phyloP scores from a whole-genome alignment of 2,113 vertebrate genomes.

The Spheniscus mendiculus region DNA sequence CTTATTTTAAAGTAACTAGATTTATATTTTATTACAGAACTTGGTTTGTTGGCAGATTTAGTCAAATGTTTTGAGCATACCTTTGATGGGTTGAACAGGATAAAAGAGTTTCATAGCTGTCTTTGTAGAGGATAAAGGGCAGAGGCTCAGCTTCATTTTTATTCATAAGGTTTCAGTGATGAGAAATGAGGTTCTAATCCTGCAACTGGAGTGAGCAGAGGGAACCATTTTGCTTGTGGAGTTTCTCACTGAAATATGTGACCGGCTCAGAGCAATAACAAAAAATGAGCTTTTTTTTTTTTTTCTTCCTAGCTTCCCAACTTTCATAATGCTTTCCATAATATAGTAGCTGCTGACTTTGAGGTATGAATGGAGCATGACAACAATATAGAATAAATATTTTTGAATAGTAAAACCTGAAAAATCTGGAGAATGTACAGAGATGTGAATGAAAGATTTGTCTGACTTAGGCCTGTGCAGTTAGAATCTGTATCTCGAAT shows the following conservation, averaged over 20 bases:
- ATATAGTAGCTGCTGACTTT: not conserved
- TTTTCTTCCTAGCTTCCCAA: accelerated
- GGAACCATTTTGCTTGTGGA: not conserved
- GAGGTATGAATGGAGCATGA: not conserved
- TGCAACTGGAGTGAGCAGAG: not conserved
- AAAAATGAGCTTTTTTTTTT: not conserved
- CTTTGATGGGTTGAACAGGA: slow-evolving; percentile 55
- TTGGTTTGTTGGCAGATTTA: slow-evolving; percentile 55
- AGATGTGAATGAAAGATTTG: not conserved
- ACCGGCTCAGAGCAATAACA: not conserved
- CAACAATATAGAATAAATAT: not conserved
- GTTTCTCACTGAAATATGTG: not conserved
- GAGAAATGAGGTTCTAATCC: slow-evolving; percentile 41
- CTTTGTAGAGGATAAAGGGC: slow-evolving; percentile 60
- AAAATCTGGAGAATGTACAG: not conserved
- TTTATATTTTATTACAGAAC: slow-evolving; percentile 50
- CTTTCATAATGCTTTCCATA: not conserved
- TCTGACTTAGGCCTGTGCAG: not conserved
- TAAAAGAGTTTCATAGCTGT: slow-evolving; percentile 44
- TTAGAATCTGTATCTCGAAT: not conserved
- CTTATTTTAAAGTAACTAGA: slow-evolving; percentile 35
- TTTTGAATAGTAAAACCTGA: not conserved
- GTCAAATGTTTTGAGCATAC: slow-evolving; percentile 31
- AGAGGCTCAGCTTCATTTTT: slow-evolving; percentile 53
- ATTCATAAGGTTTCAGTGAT: slow-evolving; percentile 27